Evolutionary conservation across 2,113 vertebrate species (phyloP), one percentile per base, ranked within the genome.

Genomic region (Puntigrus tetrazona): DNA sequence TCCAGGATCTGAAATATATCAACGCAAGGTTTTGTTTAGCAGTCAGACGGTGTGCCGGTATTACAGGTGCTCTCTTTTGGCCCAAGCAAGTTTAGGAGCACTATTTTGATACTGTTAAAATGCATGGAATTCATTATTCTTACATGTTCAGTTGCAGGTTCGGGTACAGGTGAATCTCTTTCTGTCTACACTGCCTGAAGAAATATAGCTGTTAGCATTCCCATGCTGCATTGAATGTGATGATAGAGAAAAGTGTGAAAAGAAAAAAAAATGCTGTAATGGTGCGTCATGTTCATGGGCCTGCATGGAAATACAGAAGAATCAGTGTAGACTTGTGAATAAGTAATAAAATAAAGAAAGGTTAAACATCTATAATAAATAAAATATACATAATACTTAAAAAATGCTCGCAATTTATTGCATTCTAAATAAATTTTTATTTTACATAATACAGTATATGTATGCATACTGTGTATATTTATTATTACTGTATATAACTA

Each of bases 1-100:
- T 25, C 52, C 69, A 16, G 22, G 36, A 78, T 27, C 76, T 41
- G 55, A 80, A 65, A 80, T 50, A 29, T 45, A 47, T 80, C 25
- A 67, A 31, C n/a, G 5, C 41, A 31, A 41, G 25, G 11, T 65
- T 65, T 20, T 65, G 25, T 80, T 80, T 72, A 72, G 22, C 34
- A 41, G 52, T 78, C 52, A 36, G 25, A 25, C 5, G n/a, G 22
- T 59, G 52, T 8, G 14, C 29, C 36, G 47, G 36, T 20, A 36
- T n/a, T 16, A 36, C n/a, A 38, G 11, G 22, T 27, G 34, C 52
- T 57, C 75, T 52, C 4, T 50, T 34, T 50, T 22, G 18, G 29
- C 45, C 2, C 16, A 47, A 76, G 16, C 7, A 75, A 75, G 25
- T 31, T n/a, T 25, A 50, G 27, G 27, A 75, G 22, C 31, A 20